Conservation (phyloP, 2,888 invertebrate species). For the Callyntrura sp. region DNA sequence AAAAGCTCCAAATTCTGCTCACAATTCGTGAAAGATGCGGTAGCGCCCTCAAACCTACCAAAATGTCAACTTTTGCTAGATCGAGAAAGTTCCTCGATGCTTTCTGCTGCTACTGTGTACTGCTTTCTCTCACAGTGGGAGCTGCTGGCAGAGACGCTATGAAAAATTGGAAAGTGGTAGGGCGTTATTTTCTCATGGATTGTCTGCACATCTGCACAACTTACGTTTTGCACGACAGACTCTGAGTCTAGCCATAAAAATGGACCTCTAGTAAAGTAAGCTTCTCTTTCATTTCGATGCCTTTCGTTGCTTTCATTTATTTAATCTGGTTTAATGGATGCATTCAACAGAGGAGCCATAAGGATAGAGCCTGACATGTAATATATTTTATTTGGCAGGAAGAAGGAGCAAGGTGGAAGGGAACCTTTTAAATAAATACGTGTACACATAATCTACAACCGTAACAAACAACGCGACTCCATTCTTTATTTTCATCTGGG, state of each 20-base stretch:
- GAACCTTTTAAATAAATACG: background rate
- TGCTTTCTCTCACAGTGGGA: conserved; percentile 20
- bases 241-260: background rate
- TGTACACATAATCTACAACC: background rate
- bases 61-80: conserved; percentile 10
- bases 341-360: background rate
- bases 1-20: too few relatives aligned
- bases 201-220: too few relatives aligned
- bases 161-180: conserved; percentile 1
- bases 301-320: background rate
- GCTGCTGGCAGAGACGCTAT: conserved; percentile 26
- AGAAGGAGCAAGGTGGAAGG: background rate
- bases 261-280: background rate
- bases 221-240: too few relatives aligned
- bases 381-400: background rate
- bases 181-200: too few relatives aligned
- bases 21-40: background rate
- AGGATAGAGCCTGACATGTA: background rate
- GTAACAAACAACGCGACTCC: background rate
- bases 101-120: background rate
- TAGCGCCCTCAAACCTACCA: conserved; percentile 39
- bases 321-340: background rate
- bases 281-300: background rate
- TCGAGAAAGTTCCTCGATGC: background rate
- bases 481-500: background rate